Evolutionary conservation across 2,888 invertebrate species (phyloP).

Genomic region (Cynaeus angustus): DNA sequence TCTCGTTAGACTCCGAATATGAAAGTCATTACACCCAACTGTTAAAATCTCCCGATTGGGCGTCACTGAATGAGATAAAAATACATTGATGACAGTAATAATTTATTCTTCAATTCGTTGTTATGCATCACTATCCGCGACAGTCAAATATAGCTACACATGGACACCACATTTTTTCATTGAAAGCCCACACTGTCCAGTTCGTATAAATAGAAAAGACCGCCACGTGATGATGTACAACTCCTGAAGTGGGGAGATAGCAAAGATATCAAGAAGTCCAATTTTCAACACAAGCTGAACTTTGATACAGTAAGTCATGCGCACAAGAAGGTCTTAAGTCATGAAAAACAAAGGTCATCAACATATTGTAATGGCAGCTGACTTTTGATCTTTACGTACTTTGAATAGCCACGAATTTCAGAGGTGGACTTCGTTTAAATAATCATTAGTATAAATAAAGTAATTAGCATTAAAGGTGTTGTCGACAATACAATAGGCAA

Average conservation of each 20-base stretch:
- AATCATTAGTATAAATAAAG: too few relatives aligned
- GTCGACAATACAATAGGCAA: constrained; percentile 17
- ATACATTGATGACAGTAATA: not conserved
- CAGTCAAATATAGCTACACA: constrained; percentile 11
- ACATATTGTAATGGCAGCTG: too few relatives aligned
- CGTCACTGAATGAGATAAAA: constrained; percentile 4
- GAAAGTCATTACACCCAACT: too few relatives aligned
- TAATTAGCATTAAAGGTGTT: too few relatives aligned
- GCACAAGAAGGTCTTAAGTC: too few relatives aligned
- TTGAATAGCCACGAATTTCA: too few relatives aligned
- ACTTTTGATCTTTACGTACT: too few relatives aligned
- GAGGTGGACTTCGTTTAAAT: too few relatives aligned
- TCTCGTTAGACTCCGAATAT: not conserved
- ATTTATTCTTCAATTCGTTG: not conserved
- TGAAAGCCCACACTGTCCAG: constrained; percentile 25
- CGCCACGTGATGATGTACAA: constrained; percentile 22
- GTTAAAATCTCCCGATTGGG: not conserved
- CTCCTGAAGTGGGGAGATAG: constrained; percentile 18
- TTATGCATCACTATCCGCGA: not conserved
- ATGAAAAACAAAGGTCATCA: too few relatives aligned
- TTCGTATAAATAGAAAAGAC: constrained; percentile 39
- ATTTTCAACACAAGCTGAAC: constrained; percentile 4
- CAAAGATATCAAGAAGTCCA: constrained; percentile 6
- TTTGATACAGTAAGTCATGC: constrained; percentile 10
- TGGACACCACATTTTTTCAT: constrained; percentile 17